Evolutionary conservation across 2,113 vertebrate genomes (phyloP).

Genomic region (Athene cunicularia): DNA sequence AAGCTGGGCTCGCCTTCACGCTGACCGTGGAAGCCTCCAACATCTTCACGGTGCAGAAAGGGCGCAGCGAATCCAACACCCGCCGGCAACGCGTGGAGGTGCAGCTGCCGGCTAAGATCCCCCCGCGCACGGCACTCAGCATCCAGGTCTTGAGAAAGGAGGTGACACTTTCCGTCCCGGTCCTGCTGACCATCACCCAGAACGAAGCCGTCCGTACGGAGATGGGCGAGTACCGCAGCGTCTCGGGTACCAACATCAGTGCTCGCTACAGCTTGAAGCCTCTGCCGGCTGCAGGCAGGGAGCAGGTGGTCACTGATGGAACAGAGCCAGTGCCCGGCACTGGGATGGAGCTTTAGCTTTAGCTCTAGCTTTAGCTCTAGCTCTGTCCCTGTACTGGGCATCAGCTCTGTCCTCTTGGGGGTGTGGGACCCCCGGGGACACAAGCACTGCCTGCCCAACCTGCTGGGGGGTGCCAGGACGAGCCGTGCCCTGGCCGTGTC

Average conservation of each 20-base stretch:
- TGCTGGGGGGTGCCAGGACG: background rate
- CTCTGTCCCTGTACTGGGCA: accelerated
- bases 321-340: accelerated
- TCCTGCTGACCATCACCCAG: conserved; percentile 65
- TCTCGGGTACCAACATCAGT: conserved; percentile 56
- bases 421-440: background rate
- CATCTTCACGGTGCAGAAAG: conserved; percentile 61
- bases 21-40: conserved; percentile 47
- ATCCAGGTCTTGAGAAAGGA: conserved; percentile 63
- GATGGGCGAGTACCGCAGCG: conserved; percentile 57
- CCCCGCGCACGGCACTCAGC: conserved; percentile 12
- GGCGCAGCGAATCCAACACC: conserved; percentile 44
- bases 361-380: background rate
- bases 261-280: conserved; percentile 60
- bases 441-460: background rate
- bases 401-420: background rate
- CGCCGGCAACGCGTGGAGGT: conserved; percentile 46
- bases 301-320: background rate
- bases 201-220: conserved; percentile 27
- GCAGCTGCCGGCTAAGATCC: conserved; percentile 51
- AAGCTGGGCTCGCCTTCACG: conserved; percentile 56
- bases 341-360: background rate
- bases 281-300: background rate
- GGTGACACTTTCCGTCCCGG: conserved; percentile 14
- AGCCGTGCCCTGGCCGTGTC: too few relatives aligned